Evolutionary conservation across 2,113 vertebrate species (phyloP).

Genomic region (Promerops cafer): DNA sequence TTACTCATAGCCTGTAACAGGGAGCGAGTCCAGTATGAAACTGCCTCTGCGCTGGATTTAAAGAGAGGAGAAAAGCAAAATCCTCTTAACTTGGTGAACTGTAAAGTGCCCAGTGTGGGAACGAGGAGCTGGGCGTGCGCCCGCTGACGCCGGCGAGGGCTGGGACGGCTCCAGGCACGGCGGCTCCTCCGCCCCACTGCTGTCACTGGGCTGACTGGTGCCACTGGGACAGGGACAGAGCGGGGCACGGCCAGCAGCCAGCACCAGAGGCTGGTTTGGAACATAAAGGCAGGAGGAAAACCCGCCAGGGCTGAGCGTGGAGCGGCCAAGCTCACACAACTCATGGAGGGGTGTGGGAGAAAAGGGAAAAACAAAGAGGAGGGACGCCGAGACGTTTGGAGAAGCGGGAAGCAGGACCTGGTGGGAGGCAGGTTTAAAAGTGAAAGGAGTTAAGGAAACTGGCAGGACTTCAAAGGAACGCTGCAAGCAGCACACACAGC

Average conservation of each 20-base stretch:
- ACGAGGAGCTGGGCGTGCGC: not conserved
- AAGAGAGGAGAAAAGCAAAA: not conserved
- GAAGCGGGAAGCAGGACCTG: not conserved
- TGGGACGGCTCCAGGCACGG: fast-evolving
- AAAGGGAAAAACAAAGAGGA: not conserved
- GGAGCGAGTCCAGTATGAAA: not conserved
- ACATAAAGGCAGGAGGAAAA: not conserved
- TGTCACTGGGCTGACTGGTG: not conserved
- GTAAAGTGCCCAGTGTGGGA: not conserved
- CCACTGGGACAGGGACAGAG: not conserved
- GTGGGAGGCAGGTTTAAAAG: not conserved
- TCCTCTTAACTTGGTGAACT: not conserved
- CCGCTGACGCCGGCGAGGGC: fast-evolving
- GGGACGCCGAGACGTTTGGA: fast-evolving
- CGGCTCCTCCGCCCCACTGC: not conserved
- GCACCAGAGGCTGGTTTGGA: not conserved
- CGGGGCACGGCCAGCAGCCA: fast-evolving
- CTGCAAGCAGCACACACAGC: not conserved
- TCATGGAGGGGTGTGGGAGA: fast-evolving
- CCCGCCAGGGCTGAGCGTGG: fast-evolving
- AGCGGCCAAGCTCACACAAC: not conserved
- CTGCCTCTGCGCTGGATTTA: fast-evolving
- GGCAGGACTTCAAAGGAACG: not conserved
- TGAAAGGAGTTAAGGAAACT: not conserved
- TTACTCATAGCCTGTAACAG: not conserved